Percentiles rank a stretch among this genome's conserved stretches.
These are phyloP conservation scores for Phoeniculus purpureus DNA, from an alignment of 2,797 vertebrate species.

Conservation along the genomic window DNA sequence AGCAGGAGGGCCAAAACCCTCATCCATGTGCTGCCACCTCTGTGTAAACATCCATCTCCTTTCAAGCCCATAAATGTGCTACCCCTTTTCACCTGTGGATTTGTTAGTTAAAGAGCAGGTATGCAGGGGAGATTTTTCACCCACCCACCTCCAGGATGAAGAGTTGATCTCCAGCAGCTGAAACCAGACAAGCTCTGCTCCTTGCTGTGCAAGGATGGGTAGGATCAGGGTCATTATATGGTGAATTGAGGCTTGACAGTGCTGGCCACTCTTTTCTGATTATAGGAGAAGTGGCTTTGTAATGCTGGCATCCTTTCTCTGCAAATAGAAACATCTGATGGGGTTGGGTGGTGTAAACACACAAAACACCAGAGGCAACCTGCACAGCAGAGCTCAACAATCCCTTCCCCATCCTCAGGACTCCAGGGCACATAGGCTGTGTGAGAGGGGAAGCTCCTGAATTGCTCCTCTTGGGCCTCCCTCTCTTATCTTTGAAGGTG, in stretches of 20 bases:
- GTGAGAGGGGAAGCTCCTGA: not conserved
- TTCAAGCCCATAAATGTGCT: not conserved
- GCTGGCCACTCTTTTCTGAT: not conserved
- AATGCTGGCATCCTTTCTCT: not conserved
- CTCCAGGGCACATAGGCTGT: fast-evolving
- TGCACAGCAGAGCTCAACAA: fast-evolving
- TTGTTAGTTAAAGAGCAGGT: not conserved
- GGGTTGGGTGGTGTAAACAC: not conserved
- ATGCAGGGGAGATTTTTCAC: not conserved
- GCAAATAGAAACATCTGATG: not conserved
- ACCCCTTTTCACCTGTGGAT: not conserved
- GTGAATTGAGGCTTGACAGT: not conserved
- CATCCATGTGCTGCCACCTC: not conserved
- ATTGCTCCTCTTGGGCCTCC: not conserved
- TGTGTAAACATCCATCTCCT: not conserved
- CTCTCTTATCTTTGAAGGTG: not conserved
- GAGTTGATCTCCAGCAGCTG: not conserved
- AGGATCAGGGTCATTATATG: not conserved
- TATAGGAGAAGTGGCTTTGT: not conserved
- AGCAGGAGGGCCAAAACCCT: not conserved
- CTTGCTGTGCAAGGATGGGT: not conserved
- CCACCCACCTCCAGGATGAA: fast-evolving
- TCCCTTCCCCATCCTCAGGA: not conserved
- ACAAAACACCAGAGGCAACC: not conserved
- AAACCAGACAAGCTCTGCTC: not conserved